Percentiles rank a stretch among this genome's conserved stretches.
phyloP scores from a whole-genome alignment of 2,113 vertebrate genomes.

The Peucedramus taeniatus region DNA sequence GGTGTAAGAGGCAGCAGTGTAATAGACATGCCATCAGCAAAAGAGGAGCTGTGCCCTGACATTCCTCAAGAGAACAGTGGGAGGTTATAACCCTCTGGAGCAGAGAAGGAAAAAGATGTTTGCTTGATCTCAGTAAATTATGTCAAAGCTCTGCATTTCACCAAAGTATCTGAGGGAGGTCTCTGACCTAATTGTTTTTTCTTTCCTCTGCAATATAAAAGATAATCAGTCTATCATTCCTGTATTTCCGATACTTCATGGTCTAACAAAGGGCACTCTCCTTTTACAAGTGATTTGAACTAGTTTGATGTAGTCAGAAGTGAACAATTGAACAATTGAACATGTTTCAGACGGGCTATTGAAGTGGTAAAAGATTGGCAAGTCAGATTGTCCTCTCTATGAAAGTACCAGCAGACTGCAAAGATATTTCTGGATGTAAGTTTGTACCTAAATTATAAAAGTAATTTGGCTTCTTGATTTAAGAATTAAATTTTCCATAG shows the following conservation, averaged over 20 bases:
- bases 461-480: neutral
- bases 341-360: neutral
- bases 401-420: neutral
- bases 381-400: neutral
- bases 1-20: neutral
- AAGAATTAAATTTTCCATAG: neutral
- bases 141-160: neutral
- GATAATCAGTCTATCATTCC: neutral
- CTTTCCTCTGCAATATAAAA: neutral
- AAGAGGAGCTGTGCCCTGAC: neutral
- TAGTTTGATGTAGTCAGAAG: neutral
- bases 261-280: neutral
- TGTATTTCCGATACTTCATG: neutral
- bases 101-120: neutral
- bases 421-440: conserved; percentile 6
- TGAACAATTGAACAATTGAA: no score
- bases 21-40: neutral
- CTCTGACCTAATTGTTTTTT: neutral
- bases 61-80: neutral
- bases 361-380: neutral
- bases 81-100: neutral
- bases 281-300: neutral
- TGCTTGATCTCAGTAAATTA: neutral
- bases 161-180: neutral
- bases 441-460: neutral